Evolutionary conservation across 1,140 invertebrate genomes (phyloP), one percentile per base, ranked within the genome.

Genomic region (Lethrus apterus): DNA sequence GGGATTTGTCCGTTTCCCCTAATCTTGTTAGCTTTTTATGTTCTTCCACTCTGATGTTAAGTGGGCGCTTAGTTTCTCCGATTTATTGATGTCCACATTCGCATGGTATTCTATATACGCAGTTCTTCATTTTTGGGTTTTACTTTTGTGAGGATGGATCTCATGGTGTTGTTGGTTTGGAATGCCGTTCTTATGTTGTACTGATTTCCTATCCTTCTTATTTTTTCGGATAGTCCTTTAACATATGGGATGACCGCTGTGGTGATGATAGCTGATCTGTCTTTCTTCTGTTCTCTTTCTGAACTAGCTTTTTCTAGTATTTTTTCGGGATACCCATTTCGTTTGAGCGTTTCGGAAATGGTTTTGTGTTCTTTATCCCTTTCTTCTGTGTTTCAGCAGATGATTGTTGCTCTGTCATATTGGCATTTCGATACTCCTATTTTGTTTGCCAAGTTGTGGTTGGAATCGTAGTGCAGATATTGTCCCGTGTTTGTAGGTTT

Each of bases 51-150:
- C 24, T 29, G 7, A n/a, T 29, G 7, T 29, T 29, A 29, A 29
- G 7, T 7, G 24, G 7, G n/a, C 24, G 24, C n/a, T 7, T 8
- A 29, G 15, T 40, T 23, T 21, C 21, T 21, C 35, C 35, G 17
- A 40, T 40, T 8, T 40, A 40, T 19, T 17, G 11, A 13, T 18
- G 17, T 21, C 35, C 35, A 40, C 35, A 40, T 40, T 40, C 35
- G 11, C 35, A 40, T 21, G 35, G 35, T n/a, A 40, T 21, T 2
- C 17, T 9, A 19, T 40, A 40, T 21, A 40, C 18, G 21, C 35
- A 19, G 18, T 8, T 40, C 21, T n/a, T 19, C 18, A 19, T 21
- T 40, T 9, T 40, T 11, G 5, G 35, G 35, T 21, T 21, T 19
- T 9, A 9, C 13, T 23, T 19, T 40, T 9, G 35, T 23, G 17